Conservation (phyloP, 2,113 vertebrate genomes). For the Aphelocoma coerulescens region DNA sequence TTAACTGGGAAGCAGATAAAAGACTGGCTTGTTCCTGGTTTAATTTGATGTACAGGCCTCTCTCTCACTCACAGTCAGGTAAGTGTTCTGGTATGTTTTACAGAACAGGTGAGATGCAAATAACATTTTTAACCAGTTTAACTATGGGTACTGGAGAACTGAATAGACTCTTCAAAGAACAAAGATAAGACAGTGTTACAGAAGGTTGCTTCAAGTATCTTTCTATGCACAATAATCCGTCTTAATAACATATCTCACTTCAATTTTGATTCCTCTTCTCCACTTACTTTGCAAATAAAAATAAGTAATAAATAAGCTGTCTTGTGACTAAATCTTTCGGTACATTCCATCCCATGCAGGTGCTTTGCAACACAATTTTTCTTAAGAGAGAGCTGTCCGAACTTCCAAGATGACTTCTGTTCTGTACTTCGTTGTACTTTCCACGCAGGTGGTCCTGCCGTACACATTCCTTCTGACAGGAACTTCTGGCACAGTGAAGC, state of each 20-base stretch:
- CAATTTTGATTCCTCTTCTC: not conserved
- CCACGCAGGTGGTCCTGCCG: accelerated
- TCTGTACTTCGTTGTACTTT: not conserved
- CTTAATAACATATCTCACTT: not conserved
- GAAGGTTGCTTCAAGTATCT: not conserved
- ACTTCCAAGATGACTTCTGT: not conserved
- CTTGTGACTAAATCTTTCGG: not conserved
- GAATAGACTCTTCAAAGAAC: not conserved
- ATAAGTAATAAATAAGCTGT: not conserved
- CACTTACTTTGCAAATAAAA: not conserved
- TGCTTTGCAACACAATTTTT: not conserved
- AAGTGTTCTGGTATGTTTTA: not conserved
- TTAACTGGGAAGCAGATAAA: not conserved
- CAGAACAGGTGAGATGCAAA: not conserved
- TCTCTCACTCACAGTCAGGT: not conserved
- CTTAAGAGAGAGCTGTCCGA: not conserved
- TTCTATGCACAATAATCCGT: not conserved
- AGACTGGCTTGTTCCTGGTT: not conserved
- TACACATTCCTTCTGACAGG: not conserved
- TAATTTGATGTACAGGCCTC: not conserved
- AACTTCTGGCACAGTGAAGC: accelerated
- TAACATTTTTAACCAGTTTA: not conserved
- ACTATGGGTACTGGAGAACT: not conserved
- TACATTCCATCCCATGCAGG: not conserved
- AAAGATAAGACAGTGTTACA: not conserved